These are phyloP conservation scores for Cololabis saira DNA, from an alignment of 2,113 vertebrate genomes.

Conservation along the genomic window DNA sequence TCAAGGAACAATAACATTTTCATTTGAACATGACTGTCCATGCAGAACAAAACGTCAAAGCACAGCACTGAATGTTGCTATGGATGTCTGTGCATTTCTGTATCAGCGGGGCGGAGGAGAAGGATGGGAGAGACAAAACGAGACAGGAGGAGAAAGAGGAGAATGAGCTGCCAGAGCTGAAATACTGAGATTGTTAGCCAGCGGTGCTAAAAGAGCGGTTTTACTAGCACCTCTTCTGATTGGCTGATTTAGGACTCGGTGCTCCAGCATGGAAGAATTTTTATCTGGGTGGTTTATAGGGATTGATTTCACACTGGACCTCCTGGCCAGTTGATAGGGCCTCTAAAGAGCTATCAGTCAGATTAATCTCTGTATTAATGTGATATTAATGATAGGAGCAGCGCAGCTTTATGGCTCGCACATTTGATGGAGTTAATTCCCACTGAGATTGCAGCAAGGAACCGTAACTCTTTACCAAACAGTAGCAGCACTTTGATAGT, in stretches of 20 bases:
- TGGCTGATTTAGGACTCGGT: conserved; percentile 65
- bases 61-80: conserved; percentile 69
- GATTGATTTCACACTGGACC: conserved; percentile 83
- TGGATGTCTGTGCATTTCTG: conserved; percentile 69
- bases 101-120: conserved; percentile 58
- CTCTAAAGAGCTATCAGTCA: conserved; percentile 62
- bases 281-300: conserved; percentile 74
- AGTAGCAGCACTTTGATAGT: conserved; percentile 12
- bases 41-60: conserved; percentile 80
- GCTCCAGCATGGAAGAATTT: conserved; percentile 44
- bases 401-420: conserved; percentile 37
- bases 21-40: conserved; percentile 79
- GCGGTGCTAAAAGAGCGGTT: conserved; percentile 58
- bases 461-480: conserved; percentile 52
- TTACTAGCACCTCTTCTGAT: conserved; percentile 66
- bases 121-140: conserved; percentile 46
- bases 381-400: conserved; percentile 74
- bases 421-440: conserved; percentile 36
- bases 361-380: conserved; percentile 74
- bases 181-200: conserved; percentile 71
- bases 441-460: conserved; percentile 22
- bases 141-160: conserved; percentile 57
- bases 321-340: conserved; percentile 55
- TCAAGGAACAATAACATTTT: conserved; percentile 73
- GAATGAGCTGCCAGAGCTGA: conserved; percentile 65